Conservation (phyloP, 2,113 vertebrate genomes). For the Xenopus tropicalis region DNA sequence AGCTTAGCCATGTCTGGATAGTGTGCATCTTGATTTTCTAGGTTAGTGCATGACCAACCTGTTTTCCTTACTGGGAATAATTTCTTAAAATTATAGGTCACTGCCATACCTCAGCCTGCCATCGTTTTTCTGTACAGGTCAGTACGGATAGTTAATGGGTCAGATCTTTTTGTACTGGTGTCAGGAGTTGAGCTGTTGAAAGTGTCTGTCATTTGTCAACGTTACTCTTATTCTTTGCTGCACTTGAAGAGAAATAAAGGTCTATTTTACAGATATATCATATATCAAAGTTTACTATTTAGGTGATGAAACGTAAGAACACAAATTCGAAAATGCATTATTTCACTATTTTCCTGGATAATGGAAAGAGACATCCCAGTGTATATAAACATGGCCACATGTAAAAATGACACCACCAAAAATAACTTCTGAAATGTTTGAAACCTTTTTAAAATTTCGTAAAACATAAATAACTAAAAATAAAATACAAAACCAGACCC, state of each 20-base stretch:
- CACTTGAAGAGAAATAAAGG: slow-evolving; percentile 43
- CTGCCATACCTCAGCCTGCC: slow-evolving; percentile 68
- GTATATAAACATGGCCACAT: not conserved
- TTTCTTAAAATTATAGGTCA: slow-evolving; percentile 78
- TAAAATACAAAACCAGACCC: not conserved
- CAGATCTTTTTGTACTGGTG: slow-evolving; percentile 48
- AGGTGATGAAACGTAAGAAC: slow-evolving; percentile 16
- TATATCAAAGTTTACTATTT: slow-evolving; percentile 40
- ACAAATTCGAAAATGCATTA: slow-evolving; percentile 2
- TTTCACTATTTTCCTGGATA: slow-evolving; percentile 2
- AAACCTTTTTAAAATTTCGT: not conserved
- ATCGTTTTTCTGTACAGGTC: slow-evolving; percentile 60
- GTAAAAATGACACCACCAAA: not conserved
- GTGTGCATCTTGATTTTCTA: slow-evolving; percentile 58
- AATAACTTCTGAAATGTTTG: no score
- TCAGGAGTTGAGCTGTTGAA: slow-evolving; percentile 48
- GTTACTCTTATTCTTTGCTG: slow-evolving; percentile 32
- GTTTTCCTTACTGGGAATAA: slow-evolving; percentile 75
- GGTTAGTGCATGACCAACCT: slow-evolving; percentile 63
- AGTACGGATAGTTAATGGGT: slow-evolving; percentile 49
- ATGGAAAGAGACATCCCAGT: not conserved
- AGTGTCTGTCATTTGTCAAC: slow-evolving; percentile 52
- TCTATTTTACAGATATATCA: slow-evolving; percentile 23
- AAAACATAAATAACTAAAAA: not conserved
- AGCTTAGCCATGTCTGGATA: slow-evolving; percentile 52